Evolutionary conservation across 2,888 invertebrate genomes (phyloP), one percentile per base, ranked within the genome.

Genomic region (Eupithecia inturbata): DNA sequence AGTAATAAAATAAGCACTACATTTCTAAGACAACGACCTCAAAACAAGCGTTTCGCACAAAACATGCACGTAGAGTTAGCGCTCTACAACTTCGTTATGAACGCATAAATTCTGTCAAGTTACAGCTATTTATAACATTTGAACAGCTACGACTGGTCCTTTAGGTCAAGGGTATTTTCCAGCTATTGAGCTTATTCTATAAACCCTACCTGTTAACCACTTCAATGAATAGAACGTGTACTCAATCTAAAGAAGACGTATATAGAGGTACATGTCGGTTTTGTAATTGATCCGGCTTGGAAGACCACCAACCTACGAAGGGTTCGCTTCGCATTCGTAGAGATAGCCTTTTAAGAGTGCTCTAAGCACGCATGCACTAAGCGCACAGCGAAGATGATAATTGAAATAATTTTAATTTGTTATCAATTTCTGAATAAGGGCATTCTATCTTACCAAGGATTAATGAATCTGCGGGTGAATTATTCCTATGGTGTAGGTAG

Each of bases 101-200:
- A 60, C 63, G 39, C 60, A 70, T 66, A 68, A 39, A 67, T 63
- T 33, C 41, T 68, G 33, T 67, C 14, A 31, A 63, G 66, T 73
- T 69, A 73, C 68, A 64, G 72, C 67, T 72, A 67, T 72, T 72
- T 76, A 68, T 64, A 73, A 70, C 68, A 26, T 63, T 70, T 45
- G 16, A 66, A 49, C 64, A 57, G 67, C 62, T 62, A 70, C 71
- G 49, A 70, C 71, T 76, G 67, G 60, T 53, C 70, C 70, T 76
- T 73, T 71, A 74, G 79, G 80, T 78, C 78, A 79, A 78, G 78
- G 78, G 67, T 73, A 68, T 31, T 75, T 71, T 74, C 69, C 72
- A 71, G 70, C 68, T 73, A 64, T 64, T 70, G 57, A 70, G 41
- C 68, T 68, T 69, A 74, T 71, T 53, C 19, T 68, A 31, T 70